A percentile compares a stretch with the other conserved stretches of the same genome.
Evolutionary conservation across 2,888 invertebrate species (phyloP).

Genomic region (Harpagoxenus sublaevis): DNA sequence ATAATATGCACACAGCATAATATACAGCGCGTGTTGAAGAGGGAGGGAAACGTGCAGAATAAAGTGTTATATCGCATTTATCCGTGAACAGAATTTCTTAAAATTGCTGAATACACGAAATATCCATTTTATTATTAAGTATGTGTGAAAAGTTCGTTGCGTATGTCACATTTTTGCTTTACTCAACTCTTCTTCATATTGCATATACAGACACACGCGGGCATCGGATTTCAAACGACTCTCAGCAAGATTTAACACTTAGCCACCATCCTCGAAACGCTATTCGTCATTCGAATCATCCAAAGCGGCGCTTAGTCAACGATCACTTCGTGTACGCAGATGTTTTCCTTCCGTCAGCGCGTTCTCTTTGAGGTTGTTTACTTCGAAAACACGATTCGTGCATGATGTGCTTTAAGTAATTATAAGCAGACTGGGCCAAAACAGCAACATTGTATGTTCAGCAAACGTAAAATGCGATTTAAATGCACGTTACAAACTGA

Average conservation of each 20-base stretch:
- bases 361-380: constrained; percentile 49
- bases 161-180: background rate
- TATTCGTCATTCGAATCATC: constrained; percentile 36
- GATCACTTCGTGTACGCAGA: constrained; percentile 40
- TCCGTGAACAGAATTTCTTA: background rate
- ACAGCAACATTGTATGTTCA: constrained; percentile 16
- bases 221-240: constrained; percentile 29
- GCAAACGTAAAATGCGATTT: constrained; percentile 11
- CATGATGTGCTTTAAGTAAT: constrained; percentile 39
- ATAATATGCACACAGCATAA: background rate
- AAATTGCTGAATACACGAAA: background rate
- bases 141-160: background rate
- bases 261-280: constrained; percentile 22
- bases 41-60: background rate
- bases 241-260: constrained; percentile 18
- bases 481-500: background rate
- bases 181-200: background rate
- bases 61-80: background rate
- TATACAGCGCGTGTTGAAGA: background rate
- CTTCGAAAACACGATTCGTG: constrained; percentile 47
- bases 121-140: too few species aligned
- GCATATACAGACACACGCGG: background rate
- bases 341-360: constrained; percentile 53
- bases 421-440: constrained; percentile 18
- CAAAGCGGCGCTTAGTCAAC: constrained; percentile 32